Percentiles rank a stretch among this genome's conserved stretches.
These are phyloP conservation scores for Sorex araneus DNA, from an alignment of 2,113 vertebrate genomes.

Conservation along the genomic window DNA sequence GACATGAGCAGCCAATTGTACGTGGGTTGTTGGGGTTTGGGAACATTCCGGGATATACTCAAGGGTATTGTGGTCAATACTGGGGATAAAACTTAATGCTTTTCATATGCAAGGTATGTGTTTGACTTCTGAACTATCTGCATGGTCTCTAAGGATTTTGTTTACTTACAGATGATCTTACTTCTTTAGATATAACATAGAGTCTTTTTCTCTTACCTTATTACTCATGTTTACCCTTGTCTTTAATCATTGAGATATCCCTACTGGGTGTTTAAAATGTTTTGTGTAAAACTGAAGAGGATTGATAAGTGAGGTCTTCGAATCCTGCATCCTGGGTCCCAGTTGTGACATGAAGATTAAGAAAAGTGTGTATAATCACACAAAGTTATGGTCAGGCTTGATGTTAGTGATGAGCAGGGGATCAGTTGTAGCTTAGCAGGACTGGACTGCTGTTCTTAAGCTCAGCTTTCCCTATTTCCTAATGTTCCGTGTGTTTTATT, in stretches of 20 bases:
- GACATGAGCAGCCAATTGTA: too few relatives aligned
- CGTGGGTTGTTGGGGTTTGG: too few relatives aligned
- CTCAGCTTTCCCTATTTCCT: not conserved
- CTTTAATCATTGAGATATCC: not conserved
- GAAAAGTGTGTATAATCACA: not conserved
- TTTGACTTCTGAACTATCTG: too few relatives aligned
- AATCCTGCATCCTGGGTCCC: not conserved
- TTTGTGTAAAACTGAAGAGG: too few relatives aligned
- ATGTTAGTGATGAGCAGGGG: not conserved
- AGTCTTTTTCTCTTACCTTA: not conserved
- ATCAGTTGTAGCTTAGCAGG: not conserved
- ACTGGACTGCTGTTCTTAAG: not conserved
- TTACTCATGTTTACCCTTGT: slow-evolving; percentile 24
- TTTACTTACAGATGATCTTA: not conserved
- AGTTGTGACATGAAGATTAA: not conserved
- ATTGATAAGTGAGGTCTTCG: not conserved
- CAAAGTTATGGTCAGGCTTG: not conserved
- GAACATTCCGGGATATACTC: too few relatives aligned
- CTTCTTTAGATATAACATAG: not conserved
- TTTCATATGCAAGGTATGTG: too few relatives aligned
- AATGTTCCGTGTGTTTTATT: too few relatives aligned
- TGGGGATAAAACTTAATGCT: too few relatives aligned
- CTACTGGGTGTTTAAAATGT: not conserved
- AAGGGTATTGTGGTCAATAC: too few relatives aligned
- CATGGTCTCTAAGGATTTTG: too few relatives aligned